Evolutionary conservation across 2,888 invertebrate species (phyloP), one percentile per base, ranked within the genome.

Genomic region (Drosophila stalkeri): DNA sequence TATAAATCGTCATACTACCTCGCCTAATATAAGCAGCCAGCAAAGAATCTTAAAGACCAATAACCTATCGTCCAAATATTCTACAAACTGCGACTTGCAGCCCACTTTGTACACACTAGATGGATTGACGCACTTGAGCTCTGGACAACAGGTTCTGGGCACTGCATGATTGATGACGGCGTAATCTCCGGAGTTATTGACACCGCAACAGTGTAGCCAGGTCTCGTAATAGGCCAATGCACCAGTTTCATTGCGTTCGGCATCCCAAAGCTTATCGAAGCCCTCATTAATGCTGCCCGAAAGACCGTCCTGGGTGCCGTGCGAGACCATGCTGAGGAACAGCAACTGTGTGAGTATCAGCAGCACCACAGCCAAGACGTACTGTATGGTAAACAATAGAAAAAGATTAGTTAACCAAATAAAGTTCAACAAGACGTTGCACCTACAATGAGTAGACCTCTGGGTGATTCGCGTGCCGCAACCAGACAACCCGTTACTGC

Each of bases 311-410:
- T 87, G 79, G 3, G 91, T 90, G 60, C 92, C 92, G 20, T 90
- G 91, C 2, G 91, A 90, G 5, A 91, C 82, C 92, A 92, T 91
- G 77, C 91, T 88, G n/a, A 87, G 82, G 75, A 92, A 80, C 51
- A 91, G 73, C 41, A 91, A 74, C 67, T 91, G 90, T 27, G 74
- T 69, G 31, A 92, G 72, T 67, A 92, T 81, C 62, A 91, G 37
- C 46, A 90, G 51, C 8, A 78, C 72, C 59, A 91, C 75, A 2
- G 77, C 72, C 8, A 83, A 64, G 11, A 91, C 67, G 44, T 87
- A 91, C 91, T 91, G 31, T 52, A 91, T 91, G 90, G 18, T 56
- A n/a, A 55, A 23, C 11, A 51, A n/a, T 27, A 27, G 27, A 27
- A 33, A 4, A 8, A n/a, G 2, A 6, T 55, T 44, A 46, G 20